Evolutionary conservation across 2,797 vertebrate species (phyloP).

Genomic region (Tapirus indicus): DNA sequence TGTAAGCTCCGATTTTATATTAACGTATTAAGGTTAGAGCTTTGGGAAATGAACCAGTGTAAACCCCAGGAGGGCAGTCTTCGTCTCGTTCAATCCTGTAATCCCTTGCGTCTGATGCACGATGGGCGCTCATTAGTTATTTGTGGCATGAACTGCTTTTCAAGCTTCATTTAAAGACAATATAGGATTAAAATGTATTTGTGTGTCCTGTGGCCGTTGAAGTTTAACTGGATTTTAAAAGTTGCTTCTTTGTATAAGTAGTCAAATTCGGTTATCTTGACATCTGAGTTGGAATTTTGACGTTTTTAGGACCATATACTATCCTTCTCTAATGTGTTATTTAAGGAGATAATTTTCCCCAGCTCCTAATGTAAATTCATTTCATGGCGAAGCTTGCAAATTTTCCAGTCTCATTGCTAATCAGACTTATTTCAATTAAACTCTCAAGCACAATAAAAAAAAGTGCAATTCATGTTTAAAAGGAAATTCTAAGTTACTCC

Average conservation of each 20-base stretch:
- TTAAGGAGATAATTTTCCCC: background rate
- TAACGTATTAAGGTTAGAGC: background rate
- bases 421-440: constrained; percentile 42
- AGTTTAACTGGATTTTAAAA: constrained; percentile 52
- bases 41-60: constrained; percentile 31
- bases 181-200: background rate
- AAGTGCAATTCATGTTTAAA: constrained; percentile 47
- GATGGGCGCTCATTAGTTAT: background rate
- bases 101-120: background rate
- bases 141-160: constrained; percentile 27
- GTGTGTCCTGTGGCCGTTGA: background rate
- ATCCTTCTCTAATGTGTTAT: background rate
- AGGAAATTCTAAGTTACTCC: constrained; percentile 45
- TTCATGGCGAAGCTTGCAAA: constrained; percentile 1
- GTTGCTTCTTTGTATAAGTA: background rate
- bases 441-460: constrained; percentile 17
- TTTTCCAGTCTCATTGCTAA: constrained; percentile 9
- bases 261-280: background rate
- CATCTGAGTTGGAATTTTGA: constrained; percentile 19
- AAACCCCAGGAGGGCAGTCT: background rate
- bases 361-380: background rate
- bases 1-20: background rate
- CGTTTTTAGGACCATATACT: background rate
- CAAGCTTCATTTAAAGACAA: background rate
- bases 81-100: background rate